Evolutionary conservation across 23 tunicate species (phyloP).

Genomic region (Clavelina lepadiformis): DNA sequence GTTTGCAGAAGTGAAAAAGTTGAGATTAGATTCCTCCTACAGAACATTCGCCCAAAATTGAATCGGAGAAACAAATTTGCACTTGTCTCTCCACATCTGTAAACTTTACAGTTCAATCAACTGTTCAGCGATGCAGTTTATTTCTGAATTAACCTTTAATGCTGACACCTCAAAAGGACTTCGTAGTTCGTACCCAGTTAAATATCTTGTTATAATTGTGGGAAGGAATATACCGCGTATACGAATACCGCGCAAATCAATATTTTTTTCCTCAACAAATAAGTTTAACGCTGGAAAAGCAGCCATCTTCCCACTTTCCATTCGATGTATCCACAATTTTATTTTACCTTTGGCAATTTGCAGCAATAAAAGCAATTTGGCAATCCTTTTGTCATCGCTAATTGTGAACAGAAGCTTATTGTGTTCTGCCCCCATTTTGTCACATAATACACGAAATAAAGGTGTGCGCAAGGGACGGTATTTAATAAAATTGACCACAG

Average conservation of each 20-base stretch:
- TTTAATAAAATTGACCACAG: conserved; percentile 34
- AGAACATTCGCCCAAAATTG: conserved; percentile 32
- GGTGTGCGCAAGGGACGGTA: conserved; percentile 18
- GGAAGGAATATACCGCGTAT: conserved; percentile 14
- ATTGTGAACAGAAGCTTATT: conserved; percentile 12
- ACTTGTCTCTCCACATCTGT: conserved; percentile 46
- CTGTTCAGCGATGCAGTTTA: conserved; percentile 36
- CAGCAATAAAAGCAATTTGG: conserved; percentile 44
- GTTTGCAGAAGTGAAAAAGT: conserved; percentile 17
- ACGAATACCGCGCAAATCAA: conserved; percentile 27
- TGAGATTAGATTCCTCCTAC: conserved; percentile 22
- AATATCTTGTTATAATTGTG: conserved; percentile 30
- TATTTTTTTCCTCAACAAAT: conserved; percentile 23
- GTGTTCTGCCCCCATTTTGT: conserved; percentile 42
- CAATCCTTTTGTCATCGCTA: conserved; percentile 48
- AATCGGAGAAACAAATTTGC: conserved; percentile 17
- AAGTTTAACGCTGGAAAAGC: conserved; percentile 22
- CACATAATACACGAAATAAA: conserved; percentile 19
- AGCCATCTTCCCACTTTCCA: conserved; percentile 35
- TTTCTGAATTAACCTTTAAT: conserved; percentile 21
- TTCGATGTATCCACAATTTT: conserved; percentile 48
- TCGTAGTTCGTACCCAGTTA: conserved; percentile 58
- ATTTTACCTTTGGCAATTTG: conserved; percentile 35
- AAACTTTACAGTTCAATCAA: conserved; percentile 34
- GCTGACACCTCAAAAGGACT: conserved; percentile 45